A percentile compares a stretch with the other conserved stretches of the same genome.
phyloP scores from a whole-genome alignment of 2,888 invertebrate species.

The Rhimphoctona megacephalus region DNA sequence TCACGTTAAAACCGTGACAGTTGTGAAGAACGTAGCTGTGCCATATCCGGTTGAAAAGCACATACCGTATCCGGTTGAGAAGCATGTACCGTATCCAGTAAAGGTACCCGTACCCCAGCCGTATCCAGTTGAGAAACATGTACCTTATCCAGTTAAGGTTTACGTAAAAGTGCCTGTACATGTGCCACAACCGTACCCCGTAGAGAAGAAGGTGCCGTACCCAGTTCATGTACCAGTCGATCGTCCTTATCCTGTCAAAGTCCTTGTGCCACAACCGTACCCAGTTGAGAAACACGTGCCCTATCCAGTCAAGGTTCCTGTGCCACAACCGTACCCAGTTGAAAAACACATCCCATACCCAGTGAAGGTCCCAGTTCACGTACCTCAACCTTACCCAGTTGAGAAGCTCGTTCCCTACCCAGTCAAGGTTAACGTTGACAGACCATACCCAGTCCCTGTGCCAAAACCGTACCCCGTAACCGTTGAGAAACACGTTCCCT shows the following conservation, averaged over 20 bases:
- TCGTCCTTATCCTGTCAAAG: conserved; percentile 92
- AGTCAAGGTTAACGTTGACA: conserved; percentile 86
- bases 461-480: conserved; percentile 90
- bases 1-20: conserved; percentile 88
- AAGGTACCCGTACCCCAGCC: conserved; percentile 88
- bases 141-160: conserved; percentile 92
- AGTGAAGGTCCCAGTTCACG: conserved; percentile 91
- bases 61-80: conserved; percentile 89
- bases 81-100: conserved; percentile 88
- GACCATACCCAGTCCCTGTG: conserved; percentile 89
- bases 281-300: conserved; percentile 92
- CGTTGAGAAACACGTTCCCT: conserved; percentile 85
- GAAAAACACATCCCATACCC: conserved; percentile 92
- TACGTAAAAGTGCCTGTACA: conserved; percentile 92
- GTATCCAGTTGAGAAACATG: conserved; percentile 89
- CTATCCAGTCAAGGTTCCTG: conserved; percentile 91
- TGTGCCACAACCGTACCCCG: conserved; percentile 91
- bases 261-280: conserved; percentile 92
- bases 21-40: conserved; percentile 88
- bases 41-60: conserved; percentile 82
- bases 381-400: conserved; percentile 91
- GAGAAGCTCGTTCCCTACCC: conserved; percentile 90
- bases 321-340: conserved; percentile 90
- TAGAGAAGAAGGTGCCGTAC: conserved; percentile 91
- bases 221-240: conserved; percentile 90